Conservation (phyloP, 2,797 vertebrate species). For the Lepidocolaptes lacrymiger region DNA sequence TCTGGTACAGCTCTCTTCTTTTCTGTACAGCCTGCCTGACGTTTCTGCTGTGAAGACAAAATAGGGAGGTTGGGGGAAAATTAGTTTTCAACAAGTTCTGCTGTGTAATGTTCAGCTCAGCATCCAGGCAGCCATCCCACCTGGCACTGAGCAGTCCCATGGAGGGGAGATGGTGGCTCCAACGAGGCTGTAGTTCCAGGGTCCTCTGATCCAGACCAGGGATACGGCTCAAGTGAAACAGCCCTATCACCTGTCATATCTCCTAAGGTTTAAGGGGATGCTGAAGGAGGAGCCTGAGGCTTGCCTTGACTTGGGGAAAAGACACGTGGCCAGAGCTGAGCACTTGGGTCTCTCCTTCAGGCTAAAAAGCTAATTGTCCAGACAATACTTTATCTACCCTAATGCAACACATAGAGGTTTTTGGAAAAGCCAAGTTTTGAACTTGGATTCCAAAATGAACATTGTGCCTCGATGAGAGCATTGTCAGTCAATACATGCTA, state of each 20-base stretch:
- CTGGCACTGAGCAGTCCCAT: neutral
- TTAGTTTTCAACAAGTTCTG: neutral
- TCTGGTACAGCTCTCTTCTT: constrained; percentile 10
- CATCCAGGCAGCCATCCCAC: neutral
- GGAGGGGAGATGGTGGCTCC: neutral
- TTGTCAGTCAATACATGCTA: accelerated
- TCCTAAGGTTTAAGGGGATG: neutral
- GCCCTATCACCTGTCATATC: accelerated
- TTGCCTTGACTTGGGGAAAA: neutral
- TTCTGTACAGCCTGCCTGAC: neutral
- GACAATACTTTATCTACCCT: neutral
- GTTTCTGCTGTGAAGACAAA: constrained; percentile 41
- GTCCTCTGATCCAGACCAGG: neutral
- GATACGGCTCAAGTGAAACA: neutral
- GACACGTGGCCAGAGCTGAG: neutral
- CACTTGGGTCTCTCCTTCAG: neutral
- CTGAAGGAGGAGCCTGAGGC: neutral
- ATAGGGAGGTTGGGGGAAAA: neutral
- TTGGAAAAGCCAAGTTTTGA: neutral
- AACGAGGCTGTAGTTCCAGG: neutral
- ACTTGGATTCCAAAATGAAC: neutral
- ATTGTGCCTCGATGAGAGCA: neutral
- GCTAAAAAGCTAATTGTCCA: neutral
- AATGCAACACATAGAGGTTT: neutral
- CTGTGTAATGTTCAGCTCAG: neutral